Conservation (phyloP, 2,113 vertebrate genomes). For the Carassius auratus region DNA sequence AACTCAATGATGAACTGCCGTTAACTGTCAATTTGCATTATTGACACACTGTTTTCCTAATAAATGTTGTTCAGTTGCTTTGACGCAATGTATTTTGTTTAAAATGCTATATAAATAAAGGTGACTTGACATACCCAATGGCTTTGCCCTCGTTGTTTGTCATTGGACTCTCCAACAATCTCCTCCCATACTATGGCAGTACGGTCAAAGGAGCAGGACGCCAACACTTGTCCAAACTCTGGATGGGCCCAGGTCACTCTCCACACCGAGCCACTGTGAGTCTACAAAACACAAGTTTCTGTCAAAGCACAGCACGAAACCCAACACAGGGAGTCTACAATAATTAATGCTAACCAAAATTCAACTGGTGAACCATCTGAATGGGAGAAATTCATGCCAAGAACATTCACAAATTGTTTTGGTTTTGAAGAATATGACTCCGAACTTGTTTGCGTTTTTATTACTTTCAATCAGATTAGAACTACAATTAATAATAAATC, state of each 20-base stretch:
- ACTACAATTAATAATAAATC: too few relatives aligned
- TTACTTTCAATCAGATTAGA: too few relatives aligned
- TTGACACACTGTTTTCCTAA: too few relatives aligned
- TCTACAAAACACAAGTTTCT: constrained; percentile 71
- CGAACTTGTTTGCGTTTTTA: too few relatives aligned
- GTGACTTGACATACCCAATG: constrained; percentile 80
- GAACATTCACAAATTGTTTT: too few relatives aligned
- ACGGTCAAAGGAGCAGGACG: constrained; percentile 95
- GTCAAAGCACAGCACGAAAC: constrained; percentile 24
- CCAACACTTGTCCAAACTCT: constrained; percentile 95
- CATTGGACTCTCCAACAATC: constrained; percentile 98
- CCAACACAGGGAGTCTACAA: background rate
- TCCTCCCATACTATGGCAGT: constrained; percentile 99
- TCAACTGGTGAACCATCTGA: background rate
- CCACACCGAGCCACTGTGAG: constrained; percentile 97
- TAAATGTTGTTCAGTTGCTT: too few relatives aligned
- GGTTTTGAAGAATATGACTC: too few relatives aligned
- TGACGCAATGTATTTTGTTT: too few relatives aligned
- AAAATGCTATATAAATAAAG: too few relatives aligned
- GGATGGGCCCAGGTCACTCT: constrained; percentile 97
- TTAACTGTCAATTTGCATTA: too few relatives aligned
- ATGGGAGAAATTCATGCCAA: background rate
- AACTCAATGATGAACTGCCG: too few relatives aligned
- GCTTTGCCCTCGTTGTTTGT: constrained; percentile 95
- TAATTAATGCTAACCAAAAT: background rate